Evolutionary conservation across 2,113 vertebrate species (phyloP).

Genomic region (Channa argus): DNA sequence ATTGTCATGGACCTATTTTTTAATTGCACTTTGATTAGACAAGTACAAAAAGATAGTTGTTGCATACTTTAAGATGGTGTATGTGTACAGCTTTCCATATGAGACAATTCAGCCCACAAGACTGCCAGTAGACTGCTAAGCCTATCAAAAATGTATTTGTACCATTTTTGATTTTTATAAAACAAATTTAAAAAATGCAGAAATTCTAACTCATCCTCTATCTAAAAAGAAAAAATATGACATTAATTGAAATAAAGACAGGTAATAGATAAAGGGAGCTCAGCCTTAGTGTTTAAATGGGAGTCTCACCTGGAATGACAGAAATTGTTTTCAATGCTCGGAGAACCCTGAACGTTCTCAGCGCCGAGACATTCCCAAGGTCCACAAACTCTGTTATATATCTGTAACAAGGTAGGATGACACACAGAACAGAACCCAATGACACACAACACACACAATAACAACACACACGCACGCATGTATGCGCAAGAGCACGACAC

Average conservation of each 20-base stretch:
- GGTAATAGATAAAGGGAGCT: conserved; percentile 66
- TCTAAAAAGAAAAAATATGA: conserved; percentile 39
- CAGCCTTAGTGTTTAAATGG: conserved; percentile 89
- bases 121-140: conserved; percentile 88
- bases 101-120: conserved; percentile 29
- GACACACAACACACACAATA: conserved; percentile 85
- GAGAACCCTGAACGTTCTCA: conserved; percentile 99
- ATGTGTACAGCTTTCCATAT: conserved; percentile 4
- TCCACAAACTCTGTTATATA: conserved; percentile 99
- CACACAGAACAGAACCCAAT: conserved; percentile 96
- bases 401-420: conserved; percentile 99
- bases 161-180: conserved; percentile 81
- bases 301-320: conserved; percentile 99
- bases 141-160: conserved; percentile 86
- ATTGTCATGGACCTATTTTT: not conserved
- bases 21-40: conserved; percentile 3
- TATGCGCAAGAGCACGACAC: conserved; percentile 82
- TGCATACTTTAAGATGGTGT: not conserved
- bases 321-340: conserved; percentile 99
- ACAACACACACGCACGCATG: conserved; percentile 86
- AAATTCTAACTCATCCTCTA: conserved; percentile 61
- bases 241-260: conserved; percentile 49
- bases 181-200: conserved; percentile 53
- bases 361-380: conserved; percentile 99
- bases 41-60: not conserved